A percentile compares a stretch with the other conserved stretches of the same genome.
Evolutionary conservation across 2,113 vertebrate species (phyloP).

Genomic region (Andinoacara biseriatus): DNA sequence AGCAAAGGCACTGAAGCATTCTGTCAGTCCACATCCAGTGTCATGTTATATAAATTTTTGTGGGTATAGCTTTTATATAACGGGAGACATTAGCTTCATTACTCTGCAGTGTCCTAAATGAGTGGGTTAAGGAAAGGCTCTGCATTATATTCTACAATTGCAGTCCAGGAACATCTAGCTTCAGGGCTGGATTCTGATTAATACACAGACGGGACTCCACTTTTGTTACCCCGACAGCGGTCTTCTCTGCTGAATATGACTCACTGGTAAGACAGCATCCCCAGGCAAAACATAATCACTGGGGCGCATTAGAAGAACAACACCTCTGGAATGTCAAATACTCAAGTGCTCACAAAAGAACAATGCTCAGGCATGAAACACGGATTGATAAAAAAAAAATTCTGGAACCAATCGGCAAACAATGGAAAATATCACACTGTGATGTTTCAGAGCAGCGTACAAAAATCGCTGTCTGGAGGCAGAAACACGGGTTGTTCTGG

Average conservation of each 20-base stretch:
- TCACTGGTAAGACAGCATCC: constrained; percentile 36
- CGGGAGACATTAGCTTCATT: not conserved
- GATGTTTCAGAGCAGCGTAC: not conserved
- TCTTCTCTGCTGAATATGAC: constrained; percentile 52
- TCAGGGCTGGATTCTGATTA: constrained; percentile 56
- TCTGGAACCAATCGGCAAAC: constrained; percentile 25
- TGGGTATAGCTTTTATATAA: not conserved
- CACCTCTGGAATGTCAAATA: constrained; percentile 57
- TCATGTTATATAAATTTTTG: not conserved
- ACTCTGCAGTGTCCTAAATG: constrained; percentile 25
- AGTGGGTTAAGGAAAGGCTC: constrained; percentile 47
- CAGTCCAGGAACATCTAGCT: constrained; percentile 63
- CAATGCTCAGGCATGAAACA: constrained; percentile 9
- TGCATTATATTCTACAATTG: constrained; percentile 54
- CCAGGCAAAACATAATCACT: constrained; percentile 46
- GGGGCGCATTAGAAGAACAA: constrained; percentile 34
- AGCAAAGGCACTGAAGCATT: not conserved
- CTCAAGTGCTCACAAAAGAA: constrained; percentile 24
- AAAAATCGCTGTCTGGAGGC: not conserved
- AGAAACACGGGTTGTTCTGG: not conserved
- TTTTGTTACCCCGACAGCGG: constrained; percentile 41
- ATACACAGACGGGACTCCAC: constrained; percentile 49
- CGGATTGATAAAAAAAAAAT: not conserved
- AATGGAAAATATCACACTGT: constrained; percentile 6
- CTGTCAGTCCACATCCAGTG: not conserved